Evolutionary conservation across 1,140 invertebrate genomes (phyloP), one percentile per base, ranked within the genome.

Genomic region (Philopotamus ludificatus): DNA sequence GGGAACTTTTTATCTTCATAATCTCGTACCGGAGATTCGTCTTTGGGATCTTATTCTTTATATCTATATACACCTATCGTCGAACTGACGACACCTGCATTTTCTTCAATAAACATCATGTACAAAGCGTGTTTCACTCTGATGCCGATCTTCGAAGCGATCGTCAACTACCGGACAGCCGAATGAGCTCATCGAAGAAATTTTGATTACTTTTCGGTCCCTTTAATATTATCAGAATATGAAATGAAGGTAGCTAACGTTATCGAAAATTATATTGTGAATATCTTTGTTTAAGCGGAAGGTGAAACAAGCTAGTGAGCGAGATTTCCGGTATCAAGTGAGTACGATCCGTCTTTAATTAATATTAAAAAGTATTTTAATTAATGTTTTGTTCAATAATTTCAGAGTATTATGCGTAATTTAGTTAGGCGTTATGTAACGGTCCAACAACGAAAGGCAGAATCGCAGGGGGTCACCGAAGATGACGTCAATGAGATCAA

Each of bases 401-500:
- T 7, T 26, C 77, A 96, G 87, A 90, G 87, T 72, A 97, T 98
- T 66, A 97, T 99, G 91, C 83, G 93, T 42, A 96, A 98, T 80
- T 82, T 99, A 70, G 94, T 98, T 12, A 85, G 95, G 49, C 86
- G 93, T 3, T 99, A 99, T 81, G 93, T 98, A 59, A 98, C 95
- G 22, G 91, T 95, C 47, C 93, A 97, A 76, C 95, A 98, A 78
- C 81, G 94, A 39, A 94, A 94, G 75, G 92, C 93, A 0, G 94
- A 97, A 73, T 90, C 91, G 73, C 91, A 96, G 77, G 95, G 95
- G n/a, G 95, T 98, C 4, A 98, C 95, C 0, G 95, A 98, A 79
- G 96, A 99, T 74, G 96, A 99, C 79, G 92, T 98, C 25, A 98
- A 98, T 78, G 96, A 99, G 83, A 97, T 99, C 65, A 99, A 99